phyloP scores from a whole-genome alignment of 2,797 vertebrate species.

The Leuciscus waleckii region DNA sequence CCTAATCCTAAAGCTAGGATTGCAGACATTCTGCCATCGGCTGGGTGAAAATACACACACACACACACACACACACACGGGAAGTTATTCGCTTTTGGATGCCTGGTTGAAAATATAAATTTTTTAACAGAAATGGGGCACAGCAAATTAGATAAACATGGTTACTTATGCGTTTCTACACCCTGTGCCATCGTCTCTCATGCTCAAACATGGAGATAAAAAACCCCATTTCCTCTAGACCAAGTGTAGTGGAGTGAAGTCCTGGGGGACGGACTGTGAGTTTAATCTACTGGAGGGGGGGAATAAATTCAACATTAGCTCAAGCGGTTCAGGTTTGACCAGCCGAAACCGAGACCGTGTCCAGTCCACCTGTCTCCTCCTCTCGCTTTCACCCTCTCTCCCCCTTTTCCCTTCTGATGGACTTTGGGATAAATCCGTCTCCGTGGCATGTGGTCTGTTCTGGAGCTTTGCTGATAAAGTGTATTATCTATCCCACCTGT shows the following conservation, averaged over 20 bases:
- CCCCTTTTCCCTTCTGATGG: slow-evolving; percentile 26
- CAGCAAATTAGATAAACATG: slow-evolving; percentile 57
- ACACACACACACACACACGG: background rate
- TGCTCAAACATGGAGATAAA: slow-evolving; percentile 54
- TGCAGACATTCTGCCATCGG: background rate
- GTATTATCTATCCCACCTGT: slow-evolving; percentile 11
- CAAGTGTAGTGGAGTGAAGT: slow-evolving; percentile 65
- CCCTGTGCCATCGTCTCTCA: slow-evolving; percentile 43
- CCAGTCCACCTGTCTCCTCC: slow-evolving; percentile 44
- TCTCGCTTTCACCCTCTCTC: slow-evolving; percentile 15
- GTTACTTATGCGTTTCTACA: slow-evolving; percentile 39
- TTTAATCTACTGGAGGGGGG: slow-evolving; percentile 71
- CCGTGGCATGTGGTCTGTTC: slow-evolving; percentile 36
- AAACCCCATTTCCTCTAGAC: slow-evolving; percentile 56
- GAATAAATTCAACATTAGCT: slow-evolving; percentile 62
- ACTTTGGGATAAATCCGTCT: slow-evolving; percentile 26
- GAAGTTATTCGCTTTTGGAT: background rate
- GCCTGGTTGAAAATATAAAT: background rate
- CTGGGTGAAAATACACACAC: background rate
- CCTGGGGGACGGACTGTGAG: slow-evolving; percentile 55
- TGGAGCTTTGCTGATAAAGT: slow-evolving; percentile 45
- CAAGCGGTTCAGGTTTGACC: slow-evolving; percentile 49
- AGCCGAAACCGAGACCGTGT: slow-evolving; percentile 23
- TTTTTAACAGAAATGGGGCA: slow-evolving; percentile 51
- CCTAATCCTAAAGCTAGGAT: background rate